Base-by-base conservation (phyloP, 2,797 vertebrate species). In the Pseudotriccus pelzelni region DNA sequence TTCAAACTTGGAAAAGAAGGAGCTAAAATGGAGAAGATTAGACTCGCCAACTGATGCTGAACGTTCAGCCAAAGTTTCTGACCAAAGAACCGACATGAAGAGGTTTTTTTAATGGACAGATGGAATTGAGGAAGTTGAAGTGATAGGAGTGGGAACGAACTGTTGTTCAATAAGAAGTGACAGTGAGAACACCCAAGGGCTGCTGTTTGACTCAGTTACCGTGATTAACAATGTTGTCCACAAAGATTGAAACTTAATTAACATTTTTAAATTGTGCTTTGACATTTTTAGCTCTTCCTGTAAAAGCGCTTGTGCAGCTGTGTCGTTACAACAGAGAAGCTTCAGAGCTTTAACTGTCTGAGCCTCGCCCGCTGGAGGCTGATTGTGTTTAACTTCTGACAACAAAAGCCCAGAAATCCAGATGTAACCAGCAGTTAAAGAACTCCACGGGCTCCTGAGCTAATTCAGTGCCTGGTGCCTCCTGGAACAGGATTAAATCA, bases 191-290 rank as follows among this genome's bases (percentile, higher is more conserved):
- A 91, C 77, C 87, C 88, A 75, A 85, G 68, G 88, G 93, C 52
- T 89, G 67, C 44, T 84, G 89, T 80, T 95, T 82, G 28, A 73
- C 58, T 94, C 87, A 69, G 52, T 94, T 91, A 77, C 64, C 76
- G 60, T 91, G 86, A 96, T 96, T 91, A 90, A 88, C 89, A 94
- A 64, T n/a, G 68, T 87, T 95, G 56, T 59, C 81, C 83, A 89
- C 70, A 91, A 97, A 93, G 95, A 81, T 7, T 84, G 63, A 89
- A 87, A 92, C 87, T 84, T 94, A 94, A 94, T 93, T 94, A 93
- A 81, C 94, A 94, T 94, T 95, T 97, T 76, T 21, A 93, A 97
- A 96, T 91, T 91, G 41, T 80, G 58, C 76, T 93, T 87, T 97
- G 96, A 90, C 94, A 90, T 64, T 88, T 91, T 90, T 80, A 93